Percentiles rank a stretch among this genome's conserved stretches.
Conservation (phyloP, 2,797 vertebrate genomes). For the Myotis planiceps region DNA sequence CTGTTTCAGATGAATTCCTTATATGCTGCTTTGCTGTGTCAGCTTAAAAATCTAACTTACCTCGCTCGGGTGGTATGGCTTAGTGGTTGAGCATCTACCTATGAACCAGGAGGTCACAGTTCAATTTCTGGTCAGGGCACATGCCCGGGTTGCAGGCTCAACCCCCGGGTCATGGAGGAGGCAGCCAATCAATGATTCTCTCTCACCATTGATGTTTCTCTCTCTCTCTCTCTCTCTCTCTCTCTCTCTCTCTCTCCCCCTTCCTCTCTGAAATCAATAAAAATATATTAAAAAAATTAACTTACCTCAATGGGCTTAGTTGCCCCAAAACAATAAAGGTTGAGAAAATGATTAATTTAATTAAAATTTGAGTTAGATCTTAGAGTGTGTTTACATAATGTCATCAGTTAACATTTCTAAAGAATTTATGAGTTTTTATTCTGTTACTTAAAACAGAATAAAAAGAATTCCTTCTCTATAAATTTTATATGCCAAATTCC, state of each 20-base stretch:
- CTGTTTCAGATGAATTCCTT: not conserved
- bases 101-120: too few relatives aligned
- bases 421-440: not conserved
- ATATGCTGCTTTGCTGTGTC: not conserved
- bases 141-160: too few relatives aligned
- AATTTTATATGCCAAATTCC: not conserved
- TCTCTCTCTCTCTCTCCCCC: too few relatives aligned
- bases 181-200: too few relatives aligned
- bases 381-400: not conserved
- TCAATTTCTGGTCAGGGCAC: too few relatives aligned
- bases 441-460: not conserved
- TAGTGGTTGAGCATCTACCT: too few relatives aligned
- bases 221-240: too few relatives aligned
- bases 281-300: not conserved
- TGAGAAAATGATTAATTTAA: not conserved
- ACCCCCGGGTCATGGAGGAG: too few relatives aligned
- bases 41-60: slow-evolving; percentile 6
- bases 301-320: not conserved
- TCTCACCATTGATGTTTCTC: too few relatives aligned
- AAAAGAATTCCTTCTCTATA: not conserved
- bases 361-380: not conserved
- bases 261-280: too few relatives aligned
- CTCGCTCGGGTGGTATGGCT: not conserved
- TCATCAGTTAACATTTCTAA: not conserved
- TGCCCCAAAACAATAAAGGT: not conserved